Evolutionary conservation across 2,113 vertebrate species (phyloP), one percentile per base, ranked within the genome.

Genomic region (Tor tambroides): DNA sequence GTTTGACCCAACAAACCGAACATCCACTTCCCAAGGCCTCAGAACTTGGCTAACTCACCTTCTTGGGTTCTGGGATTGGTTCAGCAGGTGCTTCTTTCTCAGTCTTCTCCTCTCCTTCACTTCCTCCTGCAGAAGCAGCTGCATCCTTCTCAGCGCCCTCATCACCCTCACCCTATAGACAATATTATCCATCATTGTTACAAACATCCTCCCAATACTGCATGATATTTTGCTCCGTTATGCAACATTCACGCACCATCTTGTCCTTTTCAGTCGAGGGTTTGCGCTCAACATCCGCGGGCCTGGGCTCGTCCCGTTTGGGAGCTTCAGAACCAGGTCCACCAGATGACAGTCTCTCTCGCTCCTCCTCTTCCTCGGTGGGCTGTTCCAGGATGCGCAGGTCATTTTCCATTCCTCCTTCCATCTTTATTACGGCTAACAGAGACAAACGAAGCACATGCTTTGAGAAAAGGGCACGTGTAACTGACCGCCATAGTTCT

Each of bases 371-470:
- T 61, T 98, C 97, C 90, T 98, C 97, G 10, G 86, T 79, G 0
- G 95, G 94, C 90, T 96, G 92, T 69, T 98, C 97, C 88, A 98
- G 91, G 87, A 98, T 97, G 8, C 96, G 96, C 76, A 98, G 92
- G 71, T 98, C 97, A 1, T 96, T 95, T 83, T 98, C 97, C 0
- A 95, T 96, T 6, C 97, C 97, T 65, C 97, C 97, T 90, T 98
- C 97, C 97, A 98, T 98, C 92, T 97, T 98, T 89, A 98, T 98
- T 80, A 98, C 97, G 9, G 97, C 97, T 98, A 41, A 49, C 4
- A 49, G 17, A 80, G 81, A 61, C 15, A 72, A 76, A n/a, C n/a
- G 23, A 3, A 46, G 19, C 35, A 35, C 26, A 11, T 3, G 32
- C 10, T 32, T 59, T 74, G 21, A 74, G 35, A 11, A 74, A 74